These are phyloP conservation scores for Oscheius sp. DNA, from an alignment of 1,140 invertebrate genomes.

Conservation along the genomic window DNA sequence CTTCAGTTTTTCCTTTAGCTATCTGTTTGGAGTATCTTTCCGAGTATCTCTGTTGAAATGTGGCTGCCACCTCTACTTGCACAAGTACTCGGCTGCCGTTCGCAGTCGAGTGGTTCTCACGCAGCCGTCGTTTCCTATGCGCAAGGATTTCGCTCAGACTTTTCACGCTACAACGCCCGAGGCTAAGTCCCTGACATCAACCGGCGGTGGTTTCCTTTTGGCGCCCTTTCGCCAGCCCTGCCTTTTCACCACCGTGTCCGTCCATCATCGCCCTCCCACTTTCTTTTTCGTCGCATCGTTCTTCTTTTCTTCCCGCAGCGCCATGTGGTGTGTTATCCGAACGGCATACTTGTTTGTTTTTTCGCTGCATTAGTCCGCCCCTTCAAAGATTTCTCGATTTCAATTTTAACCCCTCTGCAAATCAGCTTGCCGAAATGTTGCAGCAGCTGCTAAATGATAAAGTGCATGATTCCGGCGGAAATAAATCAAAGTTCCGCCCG, in stretches of 20 bases:
- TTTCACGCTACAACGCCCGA: conserved; percentile 7
- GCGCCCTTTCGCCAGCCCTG: background rate
- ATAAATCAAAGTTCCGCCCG: conserved; percentile 4
- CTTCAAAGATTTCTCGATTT: background rate
- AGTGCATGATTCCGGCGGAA: background rate
- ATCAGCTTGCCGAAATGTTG: too few species aligned
- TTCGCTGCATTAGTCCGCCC: background rate
- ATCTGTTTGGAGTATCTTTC: too few species aligned
- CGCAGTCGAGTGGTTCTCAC: conserved; percentile 12
- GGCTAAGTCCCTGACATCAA: background rate
- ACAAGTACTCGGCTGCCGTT: conserved; percentile 1
- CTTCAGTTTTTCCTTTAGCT: too few species aligned
- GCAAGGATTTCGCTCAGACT: background rate
- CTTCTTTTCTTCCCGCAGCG: background rate
- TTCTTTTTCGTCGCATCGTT: background rate
- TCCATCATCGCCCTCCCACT: background rate
- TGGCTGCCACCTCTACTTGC: background rate
- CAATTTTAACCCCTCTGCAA: too few species aligned
- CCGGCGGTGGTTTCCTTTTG: background rate
- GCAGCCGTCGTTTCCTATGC: conserved; percentile 8
- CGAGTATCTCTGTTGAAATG: too few species aligned
- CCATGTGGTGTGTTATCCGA: background rate
- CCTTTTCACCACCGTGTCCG: background rate
- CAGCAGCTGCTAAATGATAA: conserved; percentile 4
- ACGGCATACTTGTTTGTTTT: conserved; percentile 4